A percentile compares a stretch with the other conserved stretches of the same genome.
phyloP scores from a whole-genome alignment of 2,113 vertebrate genomes.

The Dromaius novaehollandiae region DNA sequence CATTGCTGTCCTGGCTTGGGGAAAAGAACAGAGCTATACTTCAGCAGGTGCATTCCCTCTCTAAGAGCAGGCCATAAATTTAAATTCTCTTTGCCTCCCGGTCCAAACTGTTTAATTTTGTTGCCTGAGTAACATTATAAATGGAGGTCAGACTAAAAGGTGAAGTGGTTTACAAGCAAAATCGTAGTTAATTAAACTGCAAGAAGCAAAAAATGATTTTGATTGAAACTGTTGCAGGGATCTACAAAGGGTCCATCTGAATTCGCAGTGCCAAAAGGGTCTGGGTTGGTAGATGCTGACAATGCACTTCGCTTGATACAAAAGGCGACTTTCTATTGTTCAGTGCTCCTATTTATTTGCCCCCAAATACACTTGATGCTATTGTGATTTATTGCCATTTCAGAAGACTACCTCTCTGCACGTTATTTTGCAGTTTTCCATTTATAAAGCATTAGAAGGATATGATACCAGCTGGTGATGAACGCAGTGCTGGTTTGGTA shows the following conservation, averaged over 20 bases:
- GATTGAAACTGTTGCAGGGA: neutral
- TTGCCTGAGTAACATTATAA: conserved; percentile 38
- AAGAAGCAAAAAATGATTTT: conserved; percentile 52
- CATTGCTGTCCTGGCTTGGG: rapidly evolving
- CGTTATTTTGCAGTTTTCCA: conserved; percentile 26
- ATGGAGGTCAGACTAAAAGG: conserved; percentile 53
- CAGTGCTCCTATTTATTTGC: conserved; percentile 30
- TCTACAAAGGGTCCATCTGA: conserved; percentile 10
- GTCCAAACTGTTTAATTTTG: conserved; percentile 22
- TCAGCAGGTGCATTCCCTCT: neutral
- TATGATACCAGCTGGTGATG: neutral
- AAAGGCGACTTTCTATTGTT: conserved; percentile 6
- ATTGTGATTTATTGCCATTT: conserved; percentile 48
- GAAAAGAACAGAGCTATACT: neutral
- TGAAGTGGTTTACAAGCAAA: conserved; percentile 50
- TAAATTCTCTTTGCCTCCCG: neutral
- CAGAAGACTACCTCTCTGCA: neutral
- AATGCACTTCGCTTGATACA: neutral
- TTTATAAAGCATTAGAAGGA: conserved; percentile 51
- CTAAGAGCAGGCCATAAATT: neutral
- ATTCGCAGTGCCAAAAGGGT: neutral
- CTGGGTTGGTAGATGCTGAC: conserved; percentile 32
- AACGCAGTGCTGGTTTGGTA: conserved; percentile 7
- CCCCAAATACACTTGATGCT: neutral
- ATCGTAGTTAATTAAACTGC: conserved; percentile 63